Evolutionary conservation across 2,113 vertebrate species (phyloP), one percentile per base, ranked within the genome.

Genomic region (Platysternon megacephalum): DNA sequence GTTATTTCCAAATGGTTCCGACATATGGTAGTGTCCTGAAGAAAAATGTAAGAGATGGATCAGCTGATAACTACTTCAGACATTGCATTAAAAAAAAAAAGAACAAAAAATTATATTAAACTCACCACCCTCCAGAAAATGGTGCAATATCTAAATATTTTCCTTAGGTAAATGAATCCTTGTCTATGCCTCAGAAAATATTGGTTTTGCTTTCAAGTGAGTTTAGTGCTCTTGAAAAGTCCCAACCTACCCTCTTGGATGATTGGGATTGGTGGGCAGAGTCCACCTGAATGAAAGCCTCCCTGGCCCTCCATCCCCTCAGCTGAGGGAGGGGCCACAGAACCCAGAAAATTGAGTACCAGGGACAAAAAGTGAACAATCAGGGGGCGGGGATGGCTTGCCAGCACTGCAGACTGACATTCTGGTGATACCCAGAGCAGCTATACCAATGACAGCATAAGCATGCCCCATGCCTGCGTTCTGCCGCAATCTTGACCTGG

Each of bases 41-140:
- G 84, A 93, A 97, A 96, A 95, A 91, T 90, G 61, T 46, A 96
- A 90, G 85, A 95, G 95, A 97, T 94, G 90, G 53, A 97, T 97
- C 95, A 94, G 91, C 89, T 84, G 87, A 79, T 91, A 88, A 97
- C 87, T 89, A 42, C 91, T 88, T 91, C 51, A 17, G 96, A 95
- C 85, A 94, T 22, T 68, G 46, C 76, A 89, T 55, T 79, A 8
- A 65, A 83, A 90, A 89, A 76, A 9, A 65, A 85, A 89, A 88
- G 17, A 89, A 16, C 44, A 92, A 39, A 92, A 94, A 95, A 93
- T 92, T 82, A 89, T 84, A 96, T 91, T 93, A 92, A 81, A 94
- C 91, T 96, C 95, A 92, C 46, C 58, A 3, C 81, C 81, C 81
- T 91, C 46, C 42, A 78, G 74, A 78, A 78, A 78, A 46, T 14